A percentile compares a stretch with the other conserved stretches of the same genome.
Conservation (phyloP, 2,113 vertebrate species). For the Uropsilus gracilis region DNA sequence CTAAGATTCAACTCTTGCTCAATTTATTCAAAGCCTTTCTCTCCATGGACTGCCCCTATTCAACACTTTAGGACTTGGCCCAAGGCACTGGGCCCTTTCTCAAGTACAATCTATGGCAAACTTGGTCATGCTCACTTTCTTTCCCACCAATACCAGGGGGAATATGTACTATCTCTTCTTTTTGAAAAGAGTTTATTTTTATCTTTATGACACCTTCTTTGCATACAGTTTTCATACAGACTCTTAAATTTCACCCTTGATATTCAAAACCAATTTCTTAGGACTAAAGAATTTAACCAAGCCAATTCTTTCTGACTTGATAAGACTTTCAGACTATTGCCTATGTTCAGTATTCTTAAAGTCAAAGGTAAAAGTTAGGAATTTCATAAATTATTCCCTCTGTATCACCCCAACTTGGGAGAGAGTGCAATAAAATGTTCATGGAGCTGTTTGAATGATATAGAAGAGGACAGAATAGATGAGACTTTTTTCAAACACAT, state of each 20-base stretch:
- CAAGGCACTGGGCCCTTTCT: neutral
- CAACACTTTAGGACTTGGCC: neutral
- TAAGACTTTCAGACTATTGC: neutral
- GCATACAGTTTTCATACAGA: neutral
- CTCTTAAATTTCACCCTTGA: neutral
- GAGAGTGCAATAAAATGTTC: neutral
- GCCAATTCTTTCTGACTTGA: neutral
- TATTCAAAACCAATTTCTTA: conserved; percentile 35
- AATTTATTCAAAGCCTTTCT: neutral
- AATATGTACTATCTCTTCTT: neutral
- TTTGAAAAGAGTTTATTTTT: conserved; percentile 1
- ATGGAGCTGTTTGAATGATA: neutral
- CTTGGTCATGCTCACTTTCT: neutral
- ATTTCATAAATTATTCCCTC: conserved; percentile 14
- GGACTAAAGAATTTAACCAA: conserved; percentile 17
- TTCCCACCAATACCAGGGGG: neutral
- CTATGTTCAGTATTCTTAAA: neutral
- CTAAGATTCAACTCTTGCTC: neutral
- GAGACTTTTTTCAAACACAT: neutral
- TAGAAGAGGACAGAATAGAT: neutral
- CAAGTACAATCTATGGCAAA: neutral
- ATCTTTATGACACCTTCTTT: neutral
- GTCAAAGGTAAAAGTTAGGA: neutral
- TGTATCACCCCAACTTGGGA: neutral
- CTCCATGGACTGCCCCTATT: neutral